Evolutionary conservation across 2,888 invertebrate genomes (phyloP).

Genomic region (Plebejus argus): DNA sequence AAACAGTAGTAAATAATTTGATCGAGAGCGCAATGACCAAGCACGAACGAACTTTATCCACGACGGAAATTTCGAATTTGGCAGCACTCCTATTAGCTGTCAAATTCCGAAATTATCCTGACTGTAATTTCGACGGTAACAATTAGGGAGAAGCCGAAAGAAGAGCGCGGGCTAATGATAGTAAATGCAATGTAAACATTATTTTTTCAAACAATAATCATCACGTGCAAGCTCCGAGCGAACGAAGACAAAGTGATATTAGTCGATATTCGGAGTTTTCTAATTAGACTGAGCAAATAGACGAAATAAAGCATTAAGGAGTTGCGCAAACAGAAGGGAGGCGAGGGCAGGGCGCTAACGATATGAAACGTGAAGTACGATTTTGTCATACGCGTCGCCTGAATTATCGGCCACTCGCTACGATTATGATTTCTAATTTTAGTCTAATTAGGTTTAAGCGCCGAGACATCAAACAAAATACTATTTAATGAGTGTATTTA

Average conservation of each 20-base stretch:
- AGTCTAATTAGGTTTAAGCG: constrained; percentile 42
- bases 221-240: constrained; percentile 49
- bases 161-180: constrained; percentile 15
- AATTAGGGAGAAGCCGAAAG: constrained; percentile 4
- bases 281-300: constrained; percentile 78
- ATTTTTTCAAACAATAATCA: constrained; percentile 30
- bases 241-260: constrained; percentile 66
- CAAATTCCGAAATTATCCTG: constrained; percentile 8
- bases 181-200: constrained; percentile 30
- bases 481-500: constrained; percentile 43
- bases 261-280: constrained; percentile 76
- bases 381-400: constrained; percentile 27
- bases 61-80: constrained; percentile 9
- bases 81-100: constrained; percentile 16
- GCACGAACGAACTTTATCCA: constrained; percentile 5
- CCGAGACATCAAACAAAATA: constrained; percentile 44
- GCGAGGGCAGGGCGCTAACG: constrained; percentile 38
- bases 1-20: not conserved
- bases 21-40: not conserved
- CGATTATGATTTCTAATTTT: constrained; percentile 33
- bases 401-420: constrained; percentile 18
- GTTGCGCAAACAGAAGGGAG: constrained; percentile 71
- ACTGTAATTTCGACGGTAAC: constrained; percentile 17
- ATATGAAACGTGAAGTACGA: constrained; percentile 17
- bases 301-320: constrained; percentile 79